These are phyloP conservation scores for Lamellibrachia columna DNA, from an alignment of 2,888 invertebrate species.

Conservation along the genomic window DNA sequence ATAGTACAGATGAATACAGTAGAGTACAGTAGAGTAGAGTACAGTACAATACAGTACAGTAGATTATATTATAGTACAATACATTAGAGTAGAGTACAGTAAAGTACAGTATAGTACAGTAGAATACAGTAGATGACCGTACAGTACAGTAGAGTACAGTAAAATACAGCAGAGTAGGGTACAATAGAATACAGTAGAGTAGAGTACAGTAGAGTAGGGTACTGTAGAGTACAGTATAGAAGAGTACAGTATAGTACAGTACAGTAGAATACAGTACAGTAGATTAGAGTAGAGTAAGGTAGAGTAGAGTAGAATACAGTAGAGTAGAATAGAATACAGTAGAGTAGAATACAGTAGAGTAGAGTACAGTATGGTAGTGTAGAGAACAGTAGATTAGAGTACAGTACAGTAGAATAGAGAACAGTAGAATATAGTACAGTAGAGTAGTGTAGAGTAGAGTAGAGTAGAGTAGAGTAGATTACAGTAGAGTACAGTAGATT, in stretches of 20 bases:
- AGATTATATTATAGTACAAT: no score
- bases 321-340: conserved; percentile 20
- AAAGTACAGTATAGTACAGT: conserved; percentile 26
- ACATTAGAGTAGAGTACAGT: no score
- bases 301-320: conserved; percentile 19
- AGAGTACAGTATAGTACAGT: no score
- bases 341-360: conserved; percentile 21
- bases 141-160: neutral
- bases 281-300: conserved; percentile 26
- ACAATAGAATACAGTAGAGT: neutral
- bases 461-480: neutral
- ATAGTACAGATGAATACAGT: no score
- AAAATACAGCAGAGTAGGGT: neutral
- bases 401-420: neutral
- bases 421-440: neutral
- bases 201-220: conserved; percentile 28
- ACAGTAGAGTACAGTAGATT: neutral
- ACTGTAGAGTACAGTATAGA: conserved; percentile 27
- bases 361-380: conserved; percentile 17
- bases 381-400: neutral
- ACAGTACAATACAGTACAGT: no score
- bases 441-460: neutral
- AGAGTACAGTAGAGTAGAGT: no score
- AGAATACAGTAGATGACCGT: conserved; percentile 25
- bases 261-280: no score